These are phyloP conservation scores for Astatoreochromis straeleni DNA, from an alignment of 2,113 vertebrate species.

Conservation along the genomic window DNA sequence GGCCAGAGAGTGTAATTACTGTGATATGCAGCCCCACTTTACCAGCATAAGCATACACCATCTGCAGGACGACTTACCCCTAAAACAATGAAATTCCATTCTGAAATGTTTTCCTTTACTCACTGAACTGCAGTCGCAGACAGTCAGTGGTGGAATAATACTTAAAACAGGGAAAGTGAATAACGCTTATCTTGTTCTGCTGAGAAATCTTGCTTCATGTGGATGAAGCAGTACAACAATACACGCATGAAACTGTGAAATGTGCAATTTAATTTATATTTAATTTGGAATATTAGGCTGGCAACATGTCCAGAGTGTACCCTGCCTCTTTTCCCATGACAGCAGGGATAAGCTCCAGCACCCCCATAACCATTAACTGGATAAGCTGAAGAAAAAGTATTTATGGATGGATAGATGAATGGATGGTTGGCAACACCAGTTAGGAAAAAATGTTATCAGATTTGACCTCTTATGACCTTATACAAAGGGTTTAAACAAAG, in stretches of 20 bases:
- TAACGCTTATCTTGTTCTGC: not conserved
- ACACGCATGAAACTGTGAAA: not conserved
- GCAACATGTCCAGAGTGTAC: not conserved
- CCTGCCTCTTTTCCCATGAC: not conserved
- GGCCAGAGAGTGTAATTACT: not conserved
- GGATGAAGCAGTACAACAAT: not conserved
- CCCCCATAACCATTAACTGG: not conserved
- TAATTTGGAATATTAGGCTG: not conserved
- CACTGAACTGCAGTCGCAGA: not conserved
- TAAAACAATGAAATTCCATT: not conserved
- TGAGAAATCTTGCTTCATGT: not conserved
- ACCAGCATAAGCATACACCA: constrained; percentile 10
- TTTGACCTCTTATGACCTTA: not conserved
- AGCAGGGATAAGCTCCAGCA: not conserved
- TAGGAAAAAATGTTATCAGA: not conserved
- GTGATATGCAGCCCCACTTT: not conserved
- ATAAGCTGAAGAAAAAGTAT: not conserved
- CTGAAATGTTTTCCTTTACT: not conserved
- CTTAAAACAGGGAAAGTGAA: not conserved
- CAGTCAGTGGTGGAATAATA: not conserved
- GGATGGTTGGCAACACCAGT: not conserved
- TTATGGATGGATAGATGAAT: not conserved
- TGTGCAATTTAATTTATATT: not conserved
- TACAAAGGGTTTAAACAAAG: not conserved
- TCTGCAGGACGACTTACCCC: constrained; percentile 8